These are phyloP conservation scores for Tonatia bakeri DNA, from an alignment of 2,113 vertebrate species.

Conservation along the genomic window DNA sequence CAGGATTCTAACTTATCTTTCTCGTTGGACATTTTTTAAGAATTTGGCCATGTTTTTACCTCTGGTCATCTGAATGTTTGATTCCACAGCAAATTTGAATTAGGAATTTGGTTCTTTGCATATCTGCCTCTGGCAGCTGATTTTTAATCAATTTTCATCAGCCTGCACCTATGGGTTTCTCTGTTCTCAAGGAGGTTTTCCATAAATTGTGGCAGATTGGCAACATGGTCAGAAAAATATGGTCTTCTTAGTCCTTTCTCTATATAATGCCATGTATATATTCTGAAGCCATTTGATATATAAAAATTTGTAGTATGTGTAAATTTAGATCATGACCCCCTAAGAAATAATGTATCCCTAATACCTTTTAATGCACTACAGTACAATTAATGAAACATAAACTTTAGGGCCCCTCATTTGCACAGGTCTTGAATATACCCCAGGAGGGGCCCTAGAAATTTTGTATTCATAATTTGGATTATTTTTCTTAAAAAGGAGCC, in stretches of 20 bases:
- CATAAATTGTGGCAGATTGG: not conserved
- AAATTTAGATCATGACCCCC: not conserved
- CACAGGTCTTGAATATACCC: not conserved
- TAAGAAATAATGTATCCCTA: slow-evolving; percentile 30
- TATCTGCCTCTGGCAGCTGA: not conserved
- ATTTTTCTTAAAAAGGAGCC: slow-evolving; percentile 5
- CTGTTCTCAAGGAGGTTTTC: not conserved
- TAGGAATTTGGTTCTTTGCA: slow-evolving; percentile 1
- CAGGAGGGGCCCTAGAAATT: not conserved
- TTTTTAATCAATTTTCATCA: not conserved
- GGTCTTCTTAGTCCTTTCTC: not conserved
- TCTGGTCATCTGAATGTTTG: not conserved
- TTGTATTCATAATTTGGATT: not conserved
- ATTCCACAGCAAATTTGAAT: not conserved
- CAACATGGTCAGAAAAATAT: not conserved
- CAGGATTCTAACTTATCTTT: not conserved
- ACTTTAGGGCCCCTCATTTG: not conserved
- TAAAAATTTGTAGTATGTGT: not conserved
- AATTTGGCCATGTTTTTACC: slow-evolving; percentile 11
- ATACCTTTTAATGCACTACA: not conserved
- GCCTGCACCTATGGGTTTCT: not conserved
- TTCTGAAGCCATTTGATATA: slow-evolving; percentile 21
- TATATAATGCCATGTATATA: not conserved
- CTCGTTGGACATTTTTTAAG: not conserved
- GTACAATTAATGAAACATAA: not conserved